Conservation (phyloP, 2,797 vertebrate species). For the Remorina albescens region DNA sequence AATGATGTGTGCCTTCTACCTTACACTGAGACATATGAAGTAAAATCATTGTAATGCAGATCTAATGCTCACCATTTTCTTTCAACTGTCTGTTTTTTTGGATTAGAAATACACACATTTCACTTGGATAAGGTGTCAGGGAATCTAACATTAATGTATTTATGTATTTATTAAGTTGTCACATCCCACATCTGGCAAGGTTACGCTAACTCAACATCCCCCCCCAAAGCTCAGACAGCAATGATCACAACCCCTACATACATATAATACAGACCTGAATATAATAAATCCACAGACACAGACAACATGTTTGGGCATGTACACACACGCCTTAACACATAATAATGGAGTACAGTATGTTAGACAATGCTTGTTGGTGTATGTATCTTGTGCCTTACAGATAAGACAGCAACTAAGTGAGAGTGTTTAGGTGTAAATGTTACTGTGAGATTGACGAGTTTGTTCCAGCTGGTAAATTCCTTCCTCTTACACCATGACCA, state of each 20-base stretch:
- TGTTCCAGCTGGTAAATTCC: slow-evolving; percentile 28
- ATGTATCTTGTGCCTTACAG: too few species aligned
- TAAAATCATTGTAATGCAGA: neutral
- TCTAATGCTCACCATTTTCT: neutral
- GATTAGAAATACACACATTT: neutral
- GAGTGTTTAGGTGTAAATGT: slow-evolving; percentile 20
- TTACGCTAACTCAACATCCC: neutral
- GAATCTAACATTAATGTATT: neutral
- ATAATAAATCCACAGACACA: neutral
- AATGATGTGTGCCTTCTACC: neutral
- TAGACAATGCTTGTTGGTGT: neutral
- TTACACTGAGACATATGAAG: neutral
- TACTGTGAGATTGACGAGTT: slow-evolving; percentile 40
- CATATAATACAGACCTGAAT: neutral
- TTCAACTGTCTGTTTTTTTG: neutral
- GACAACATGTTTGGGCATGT: neutral
- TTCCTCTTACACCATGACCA: neutral
- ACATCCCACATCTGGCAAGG: neutral
- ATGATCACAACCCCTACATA: neutral
- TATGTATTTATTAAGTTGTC: neutral
- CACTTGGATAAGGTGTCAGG: neutral
- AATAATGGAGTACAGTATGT: neutral
- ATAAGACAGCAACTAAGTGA: neutral
- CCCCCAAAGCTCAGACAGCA: neutral
- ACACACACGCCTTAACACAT: neutral